Conservation (phyloP, 1,140 invertebrate genomes). For the Drosophila pandora region DNA sequence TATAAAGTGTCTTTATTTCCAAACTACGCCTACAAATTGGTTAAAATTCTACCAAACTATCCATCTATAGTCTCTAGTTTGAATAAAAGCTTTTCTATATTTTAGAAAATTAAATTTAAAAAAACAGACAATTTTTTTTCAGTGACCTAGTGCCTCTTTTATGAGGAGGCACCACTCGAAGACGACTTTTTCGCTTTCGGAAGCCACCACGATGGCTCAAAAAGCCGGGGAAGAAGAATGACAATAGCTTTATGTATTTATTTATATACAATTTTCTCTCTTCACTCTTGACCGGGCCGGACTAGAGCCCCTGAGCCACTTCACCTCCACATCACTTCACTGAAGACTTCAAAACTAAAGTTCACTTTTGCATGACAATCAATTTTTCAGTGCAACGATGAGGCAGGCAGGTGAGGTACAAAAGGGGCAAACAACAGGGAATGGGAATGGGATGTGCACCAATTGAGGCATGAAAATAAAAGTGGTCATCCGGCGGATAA, state of each 20-base stretch:
- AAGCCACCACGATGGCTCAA: slow-evolving; percentile 11
- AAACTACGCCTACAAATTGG: too few relatives aligned
- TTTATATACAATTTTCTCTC: slow-evolving; percentile 50
- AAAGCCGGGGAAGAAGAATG: slow-evolving; percentile 34
- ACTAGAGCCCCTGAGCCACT: slow-evolving; percentile 29
- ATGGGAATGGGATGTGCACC: slow-evolving; percentile 46
- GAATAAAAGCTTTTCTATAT: neutral
- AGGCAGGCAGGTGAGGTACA: neutral
- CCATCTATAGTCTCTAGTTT: neutral
- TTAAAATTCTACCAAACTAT: too few relatives aligned
- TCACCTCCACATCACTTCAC: slow-evolving; percentile 56
- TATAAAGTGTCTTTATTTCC: too few relatives aligned
- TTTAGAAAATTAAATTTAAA: neutral
- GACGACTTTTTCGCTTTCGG: slow-evolving; percentile 35
- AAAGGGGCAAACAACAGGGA: slow-evolving; percentile 10
- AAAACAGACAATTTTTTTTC: neutral
- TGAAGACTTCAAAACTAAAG: slow-evolving; percentile 64
- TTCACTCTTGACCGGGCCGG: slow-evolving; percentile 40
- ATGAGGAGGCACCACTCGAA: slow-evolving; percentile 13
- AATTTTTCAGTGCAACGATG: slow-evolving; percentile 57
- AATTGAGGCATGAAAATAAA: slow-evolving; percentile 82
- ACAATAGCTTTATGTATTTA: slow-evolving; percentile 59
- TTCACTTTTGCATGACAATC: slow-evolving; percentile 79
- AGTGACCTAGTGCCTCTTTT: slow-evolving; percentile 1
- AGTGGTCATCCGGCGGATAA: slow-evolving; percentile 58